Evolutionary conservation across 2,113 vertebrate species (phyloP).

Genomic region (Microtus pennsylvanicus): DNA sequence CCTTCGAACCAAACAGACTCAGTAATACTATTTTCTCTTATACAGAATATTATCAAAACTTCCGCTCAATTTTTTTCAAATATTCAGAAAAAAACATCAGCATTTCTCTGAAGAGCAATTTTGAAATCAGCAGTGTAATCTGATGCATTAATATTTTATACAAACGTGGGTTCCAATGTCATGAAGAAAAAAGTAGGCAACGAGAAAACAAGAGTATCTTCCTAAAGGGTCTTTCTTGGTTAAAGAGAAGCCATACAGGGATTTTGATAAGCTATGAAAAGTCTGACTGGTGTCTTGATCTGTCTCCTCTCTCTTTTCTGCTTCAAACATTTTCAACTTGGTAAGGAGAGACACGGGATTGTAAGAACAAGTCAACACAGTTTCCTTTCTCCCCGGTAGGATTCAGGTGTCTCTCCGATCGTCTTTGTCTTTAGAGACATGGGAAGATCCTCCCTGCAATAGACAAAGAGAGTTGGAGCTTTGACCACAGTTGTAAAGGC

Average conservation of each 20-base stretch:
- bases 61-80: constrained; percentile 13
- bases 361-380: neutral
- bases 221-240: constrained; percentile 31
- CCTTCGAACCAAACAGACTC: constrained; percentile 23
- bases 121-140: constrained; percentile 43
- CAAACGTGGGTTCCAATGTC: neutral
- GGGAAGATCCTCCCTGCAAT: neutral
- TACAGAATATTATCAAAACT: constrained; percentile 21
- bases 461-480: neutral
- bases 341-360: neutral
- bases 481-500: constrained; percentile 50
- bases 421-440: neutral
- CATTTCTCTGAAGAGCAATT: constrained; percentile 21
- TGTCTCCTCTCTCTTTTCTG: neutral
- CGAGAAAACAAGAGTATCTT: neutral
- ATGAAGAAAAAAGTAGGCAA: neutral
- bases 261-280: neutral
- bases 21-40: constrained; percentile 14
- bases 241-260: constrained; percentile 12
- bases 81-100: constrained; percentile 3
- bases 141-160: constrained; percentile 41
- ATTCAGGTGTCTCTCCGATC: neutral
- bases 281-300: neutral
- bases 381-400: neutral
- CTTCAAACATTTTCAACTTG: constrained; percentile 36